These are phyloP conservation scores for Lineus longissimus DNA, from an alignment of 1,140 invertebrate genomes.

Conservation along the genomic window DNA sequence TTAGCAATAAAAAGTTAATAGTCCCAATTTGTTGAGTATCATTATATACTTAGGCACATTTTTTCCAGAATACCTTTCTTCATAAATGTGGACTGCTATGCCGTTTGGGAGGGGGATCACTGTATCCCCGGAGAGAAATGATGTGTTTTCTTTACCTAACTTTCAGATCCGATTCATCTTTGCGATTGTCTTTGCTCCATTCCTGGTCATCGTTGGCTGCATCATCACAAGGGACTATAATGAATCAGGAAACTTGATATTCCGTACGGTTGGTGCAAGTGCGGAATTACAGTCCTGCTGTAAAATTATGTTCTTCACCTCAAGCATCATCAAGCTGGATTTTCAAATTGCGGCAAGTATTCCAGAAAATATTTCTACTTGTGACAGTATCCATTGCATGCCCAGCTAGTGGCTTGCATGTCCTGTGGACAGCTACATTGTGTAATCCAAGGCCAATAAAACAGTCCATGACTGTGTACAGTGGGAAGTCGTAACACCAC, in stretches of 20 bases:
- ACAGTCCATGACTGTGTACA: too few species aligned
- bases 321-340: slow-evolving; percentile 34
- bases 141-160: not conserved
- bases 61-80: too few species aligned
- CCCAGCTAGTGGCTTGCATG: too few species aligned
- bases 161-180: slow-evolving; percentile 35
- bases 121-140: not conserved
- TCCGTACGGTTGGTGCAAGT: slow-evolving; percentile 37
- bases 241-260: slow-evolving; percentile 36
- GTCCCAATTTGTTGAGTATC: too few species aligned
- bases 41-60: too few species aligned
- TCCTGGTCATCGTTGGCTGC: slow-evolving; percentile 26
- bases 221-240: slow-evolving; percentile 26
- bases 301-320: slow-evolving; percentile 28
- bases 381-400: too few species aligned
- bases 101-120: not conserved
- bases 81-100: not conserved
- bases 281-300: slow-evolving; percentile 28
- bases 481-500: too few species aligned
- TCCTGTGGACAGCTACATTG: too few species aligned
- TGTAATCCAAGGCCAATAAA: too few species aligned
- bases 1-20: too few species aligned
- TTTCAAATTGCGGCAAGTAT: slow-evolving; percentile 34
- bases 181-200: slow-evolving; percentile 29
- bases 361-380: too few species aligned